Evolutionary conservation across 2,888 invertebrate genomes (phyloP), one percentile per base, ranked within the genome.

Genomic region (Ischnus inquisitorius): DNA sequence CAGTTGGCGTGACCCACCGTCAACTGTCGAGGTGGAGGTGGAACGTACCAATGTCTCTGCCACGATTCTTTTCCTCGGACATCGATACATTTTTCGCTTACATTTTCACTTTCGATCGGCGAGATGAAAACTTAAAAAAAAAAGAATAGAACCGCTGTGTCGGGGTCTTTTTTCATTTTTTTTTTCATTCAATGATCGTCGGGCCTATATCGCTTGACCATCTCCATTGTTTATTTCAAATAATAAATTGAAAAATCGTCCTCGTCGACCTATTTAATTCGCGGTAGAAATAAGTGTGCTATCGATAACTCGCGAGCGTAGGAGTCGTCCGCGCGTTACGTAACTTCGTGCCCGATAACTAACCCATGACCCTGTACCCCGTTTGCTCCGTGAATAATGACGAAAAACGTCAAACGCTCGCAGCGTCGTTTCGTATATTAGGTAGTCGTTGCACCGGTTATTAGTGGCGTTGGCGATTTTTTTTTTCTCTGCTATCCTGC

Each of bases 371-470:
- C 83, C 78, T 68, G 80, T 76, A 77, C 71, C 64, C 71, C 71
- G 72, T 76, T 79, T 76, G 83, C 76, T 83, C 68, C 82, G 68
- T 79, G 84, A 82, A 86, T 84, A 84, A 83, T 79, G 64, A 34
- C 34, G n/a, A 34, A 65, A 71, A 86, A 82, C 54, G n/a, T 57
- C 57, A 64, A 64, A 69, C 65, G 79, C 10, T 68, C 54, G 62
- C 60, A 5, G 25, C 60, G 28, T 14, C n/a, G 14, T 14, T 28
- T 12, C 28, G 1, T 14, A 14, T 25, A 28, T n/a, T 14, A 28
- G 60, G 60, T 60, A 60, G 25, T 28, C 60, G 60, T 60, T 60
- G 60, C 60, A 60, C 60, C 28, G 25, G 60, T 60, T 60, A 60
- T 60, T 60, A 60, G 25, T 25, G 25, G n/a, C 28, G 28, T 8